Evolutionary conservation across 2,888 invertebrate genomes (phyloP), one percentile per base, ranked within the genome.

Genomic region (Cantharis rustica): DNA sequence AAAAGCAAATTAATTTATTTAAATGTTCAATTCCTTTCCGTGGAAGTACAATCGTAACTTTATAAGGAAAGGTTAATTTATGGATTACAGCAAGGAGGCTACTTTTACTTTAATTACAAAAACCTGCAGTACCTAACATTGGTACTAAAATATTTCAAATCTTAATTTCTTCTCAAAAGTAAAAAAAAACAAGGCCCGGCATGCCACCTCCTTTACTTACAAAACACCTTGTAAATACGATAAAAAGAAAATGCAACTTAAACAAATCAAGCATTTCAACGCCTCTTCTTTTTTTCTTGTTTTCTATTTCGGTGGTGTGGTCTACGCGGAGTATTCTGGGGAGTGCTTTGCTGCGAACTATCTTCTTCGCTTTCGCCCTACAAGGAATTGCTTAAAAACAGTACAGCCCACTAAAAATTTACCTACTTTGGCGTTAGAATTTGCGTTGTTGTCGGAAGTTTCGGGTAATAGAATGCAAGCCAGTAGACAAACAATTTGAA

Each of bases 391-490:
- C 16, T 63, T 26, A 13, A 16, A 47, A 15, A 77, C 77, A 20
- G 31, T 11, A 76, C 16, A 26, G 11, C 17, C 69, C 78, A 72
- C 75, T 74, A 74, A 20, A 72, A 62, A 62, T 72, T 70, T 74
- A 75, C 76, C 79, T 84, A 92, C 92, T 89, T 91, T 91, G 84
- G 89, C 90, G 16, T 87, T 85, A 78, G 85, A 86, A 83, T 86
- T 87, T 75, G 81, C 85, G 70, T 81, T 83, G 73, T 87, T 87
- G 80, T 92, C 92, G 61, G 90, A 90, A 80, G 91, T 90, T 81
- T 93, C 92, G n/a, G 93, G 93, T 77, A 95, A 90, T 76, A 95
- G 91, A 69, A 96, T 93, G 81, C 96, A 95, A 16, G 96, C 95
- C 70, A 94, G 90, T 79, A 97, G 90, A 85, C 96, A 97, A 17